Base-by-base conservation (phyloP, 2,888 invertebrate species). In the Rosalia funebris region DNA sequence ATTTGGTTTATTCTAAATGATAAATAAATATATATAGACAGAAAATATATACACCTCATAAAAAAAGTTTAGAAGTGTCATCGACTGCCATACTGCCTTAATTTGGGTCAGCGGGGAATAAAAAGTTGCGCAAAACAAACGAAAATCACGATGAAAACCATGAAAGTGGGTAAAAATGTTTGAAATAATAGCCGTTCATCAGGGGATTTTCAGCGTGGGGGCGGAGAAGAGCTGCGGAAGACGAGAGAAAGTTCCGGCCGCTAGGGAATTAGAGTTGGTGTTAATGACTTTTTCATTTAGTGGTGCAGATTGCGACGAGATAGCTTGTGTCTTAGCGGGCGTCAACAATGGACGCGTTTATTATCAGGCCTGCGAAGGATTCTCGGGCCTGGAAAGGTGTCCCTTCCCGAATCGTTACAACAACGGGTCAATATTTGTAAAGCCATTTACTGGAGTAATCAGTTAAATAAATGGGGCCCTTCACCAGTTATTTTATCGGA, bases 261-360 rank as follows among this genome's bases (percentile, higher is more conserved):
- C 47, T 39, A 1, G 44, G 56, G 58, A 47, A 59, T 46, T 37
- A 60, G 48, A 55, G 57, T 57, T 70, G 68, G 73, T 74, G 76
- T 75, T 77, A 78, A 77, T 78, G 76, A 76, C 71, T 77, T 78
- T 78, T 77, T 77, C 77, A 78, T 77, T 78, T 75, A 76, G 75
- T 69, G 69, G 66, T 71, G 64, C 72, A 72, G 73, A 75, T 77
- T 77, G 74, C 70, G 73, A 73, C 70, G 70, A 74, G 73, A 76
- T 74, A 73, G 71, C 73, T 55, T 53, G 69, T 69, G 71, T 72
- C 70, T 70, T 71, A 66, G 68, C 66, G 68, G 66, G 60, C 69
- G 69, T 69, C 69, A 63, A 71, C 71, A 71, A 71, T 69, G 67
- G 66, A 65, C 45, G 66, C 63, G 66, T 71, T 70, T 71, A 68